Evolutionary conservation across 2,113 vertebrate species (phyloP).

Genomic region (Motacilla alba): DNA sequence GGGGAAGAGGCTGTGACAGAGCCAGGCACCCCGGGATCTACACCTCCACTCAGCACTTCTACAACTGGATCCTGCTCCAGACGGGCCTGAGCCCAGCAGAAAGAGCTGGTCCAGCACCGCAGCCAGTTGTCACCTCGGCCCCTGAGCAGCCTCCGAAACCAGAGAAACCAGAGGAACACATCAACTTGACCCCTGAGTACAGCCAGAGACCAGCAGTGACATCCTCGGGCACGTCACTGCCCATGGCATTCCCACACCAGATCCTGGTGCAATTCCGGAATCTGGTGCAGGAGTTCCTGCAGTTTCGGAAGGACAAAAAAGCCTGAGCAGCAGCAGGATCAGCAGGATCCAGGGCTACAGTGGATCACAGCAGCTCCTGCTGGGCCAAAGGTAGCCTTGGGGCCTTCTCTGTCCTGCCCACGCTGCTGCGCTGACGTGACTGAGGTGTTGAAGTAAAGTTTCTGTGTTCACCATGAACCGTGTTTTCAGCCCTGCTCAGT

Average conservation of each 20-base stretch:
- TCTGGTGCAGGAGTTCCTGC: not conserved
- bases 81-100: not conserved
- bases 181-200: not conserved
- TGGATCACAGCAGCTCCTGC: accelerated
- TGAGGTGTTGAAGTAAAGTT: not conserved
- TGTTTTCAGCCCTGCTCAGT: not conserved
- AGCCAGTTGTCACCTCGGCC: not conserved
- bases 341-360: not conserved
- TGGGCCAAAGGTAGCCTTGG: not conserved
- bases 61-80: not conserved
- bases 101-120: accelerated
- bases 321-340: not conserved
- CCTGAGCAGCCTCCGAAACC: not conserved
- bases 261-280: not conserved
- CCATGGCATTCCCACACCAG: not conserved
- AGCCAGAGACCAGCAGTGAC: not conserved
- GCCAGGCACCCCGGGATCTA: not conserved
- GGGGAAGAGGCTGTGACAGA: not conserved
- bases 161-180: not conserved
- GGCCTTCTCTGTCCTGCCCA: not conserved
- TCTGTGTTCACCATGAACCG: not conserved
- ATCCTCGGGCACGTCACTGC: not conserved
- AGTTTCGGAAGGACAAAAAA: not conserved
- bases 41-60: not conserved
- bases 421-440: not conserved